phyloP scores from a whole-genome alignment of 2,888 invertebrate species.

The Epiperipatus broadwayi region DNA sequence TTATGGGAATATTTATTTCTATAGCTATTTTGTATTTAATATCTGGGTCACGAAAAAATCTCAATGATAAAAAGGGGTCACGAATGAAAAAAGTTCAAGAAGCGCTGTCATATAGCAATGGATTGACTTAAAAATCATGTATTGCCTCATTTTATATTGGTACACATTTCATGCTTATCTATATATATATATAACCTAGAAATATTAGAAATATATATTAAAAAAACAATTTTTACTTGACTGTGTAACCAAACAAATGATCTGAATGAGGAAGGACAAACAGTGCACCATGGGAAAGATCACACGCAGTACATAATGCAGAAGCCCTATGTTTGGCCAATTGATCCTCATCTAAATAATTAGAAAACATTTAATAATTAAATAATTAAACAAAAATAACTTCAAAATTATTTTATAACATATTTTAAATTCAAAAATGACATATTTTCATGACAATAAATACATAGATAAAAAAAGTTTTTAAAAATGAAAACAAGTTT shows the following conservation, averaged over 20 bases:
- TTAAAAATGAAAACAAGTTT: conserved; percentile 30
- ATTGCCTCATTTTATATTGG: neutral
- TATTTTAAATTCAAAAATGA: too few relatives aligned
- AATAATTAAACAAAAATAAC: conserved; percentile 9
- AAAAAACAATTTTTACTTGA: conserved; percentile 30
- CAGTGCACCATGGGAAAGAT: conserved; percentile 70
- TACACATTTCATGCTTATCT: conserved; percentile 9
- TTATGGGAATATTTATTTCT: too few relatives aligned
- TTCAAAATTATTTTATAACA: too few relatives aligned
- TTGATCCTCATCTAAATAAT: conserved; percentile 37
- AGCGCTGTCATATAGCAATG: too few relatives aligned
- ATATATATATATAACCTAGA: conserved; percentile 12
- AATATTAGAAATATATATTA: neutral
- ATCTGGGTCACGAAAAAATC: too few relatives aligned
- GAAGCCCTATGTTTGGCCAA: conserved; percentile 74
- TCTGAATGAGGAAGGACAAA: conserved; percentile 74
- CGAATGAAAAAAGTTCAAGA: too few relatives aligned
- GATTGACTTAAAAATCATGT: too few relatives aligned
- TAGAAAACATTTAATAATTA: conserved; percentile 13
- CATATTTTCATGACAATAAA: neutral
- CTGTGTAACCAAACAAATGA: conserved; percentile 49
- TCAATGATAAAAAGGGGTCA: too few relatives aligned
- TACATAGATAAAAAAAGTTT: neutral
- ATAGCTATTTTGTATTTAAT: too few relatives aligned
- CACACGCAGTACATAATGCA: conserved; percentile 71